These are phyloP conservation scores for Drosophila ercepeae DNA, from an alignment of 1,140 invertebrate species.

Conservation along the genomic window DNA sequence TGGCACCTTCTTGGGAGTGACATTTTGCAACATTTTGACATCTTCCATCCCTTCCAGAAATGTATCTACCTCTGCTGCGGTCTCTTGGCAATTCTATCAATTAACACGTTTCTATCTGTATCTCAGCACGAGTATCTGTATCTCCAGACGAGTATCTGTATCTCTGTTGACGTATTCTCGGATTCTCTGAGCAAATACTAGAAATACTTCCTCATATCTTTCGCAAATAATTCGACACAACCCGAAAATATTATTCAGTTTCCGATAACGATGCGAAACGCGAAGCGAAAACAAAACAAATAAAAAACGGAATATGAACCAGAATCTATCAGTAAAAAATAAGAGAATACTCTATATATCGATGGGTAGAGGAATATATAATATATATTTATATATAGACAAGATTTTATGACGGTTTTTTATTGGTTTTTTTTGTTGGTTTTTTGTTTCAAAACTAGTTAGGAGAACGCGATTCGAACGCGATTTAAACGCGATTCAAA, in stretches of 20 bases:
- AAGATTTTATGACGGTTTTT: background rate
- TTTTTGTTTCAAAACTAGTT: constrained; percentile 16
- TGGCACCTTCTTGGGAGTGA: too few species aligned
- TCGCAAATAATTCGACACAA: constrained; percentile 41
- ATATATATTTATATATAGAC: too few species aligned
- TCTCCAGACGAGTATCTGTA: constrained; percentile 26
- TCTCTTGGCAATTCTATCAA: constrained; percentile 27
- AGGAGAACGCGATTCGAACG: too few species aligned
- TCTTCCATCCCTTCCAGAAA: too few species aligned
- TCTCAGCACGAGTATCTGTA: constrained; percentile 9
- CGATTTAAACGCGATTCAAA: too few species aligned
- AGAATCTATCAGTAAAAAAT: background rate
- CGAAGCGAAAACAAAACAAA: constrained; percentile 15
- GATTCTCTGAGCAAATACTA: constrained; percentile 23
- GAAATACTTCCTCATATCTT: constrained; percentile 53
- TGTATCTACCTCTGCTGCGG: background rate
- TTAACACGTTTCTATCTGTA: constrained; percentile 35
- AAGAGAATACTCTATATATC: too few species aligned
- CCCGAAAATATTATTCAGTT: constrained; percentile 20
- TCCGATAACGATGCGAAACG: background rate
- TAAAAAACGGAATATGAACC: background rate
- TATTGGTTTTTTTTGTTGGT: background rate
- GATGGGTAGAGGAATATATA: too few species aligned
- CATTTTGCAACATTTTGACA: too few species aligned
- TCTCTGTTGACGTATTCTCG: constrained; percentile 3